Evolutionary conservation across 2,888 invertebrate species (phyloP).

Genomic region (Emmelina monodactyla): DNA sequence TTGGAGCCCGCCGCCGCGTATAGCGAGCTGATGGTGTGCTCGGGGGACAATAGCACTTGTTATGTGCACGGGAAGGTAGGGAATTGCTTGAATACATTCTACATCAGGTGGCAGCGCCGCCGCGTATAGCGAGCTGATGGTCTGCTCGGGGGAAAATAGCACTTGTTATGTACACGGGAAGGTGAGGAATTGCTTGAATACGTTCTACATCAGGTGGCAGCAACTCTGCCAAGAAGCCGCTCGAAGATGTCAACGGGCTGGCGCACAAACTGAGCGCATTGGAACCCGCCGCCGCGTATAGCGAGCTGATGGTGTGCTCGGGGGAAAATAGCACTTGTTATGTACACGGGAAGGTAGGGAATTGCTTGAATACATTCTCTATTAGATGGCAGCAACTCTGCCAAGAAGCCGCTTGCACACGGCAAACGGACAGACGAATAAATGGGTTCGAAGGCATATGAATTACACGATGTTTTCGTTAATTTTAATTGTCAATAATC

Average conservation of each 20-base stretch:
- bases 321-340: constrained; percentile 73
- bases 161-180: constrained; percentile 80
- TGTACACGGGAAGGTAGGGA: constrained; percentile 72
- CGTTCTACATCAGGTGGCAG: too few species aligned
- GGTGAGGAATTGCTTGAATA: too few species aligned
- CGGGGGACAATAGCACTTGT: constrained; percentile 73
- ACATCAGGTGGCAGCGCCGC: too few species aligned
- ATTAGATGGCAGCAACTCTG: constrained; percentile 43
- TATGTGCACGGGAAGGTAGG: constrained; percentile 72
- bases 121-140: too few species aligned
- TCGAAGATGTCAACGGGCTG: constrained; percentile 37
- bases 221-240: constrained; percentile 46
- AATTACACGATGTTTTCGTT: too few species aligned
- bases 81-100: too few species aligned
- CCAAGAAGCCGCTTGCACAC: constrained; percentile 45
- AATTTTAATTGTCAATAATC: too few species aligned
- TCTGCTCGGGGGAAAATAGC: constrained; percentile 74
- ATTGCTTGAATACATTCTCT: too few species aligned
- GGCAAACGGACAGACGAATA: constrained; percentile 36
- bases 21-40: constrained; percentile 71
- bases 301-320: constrained; percentile 75
- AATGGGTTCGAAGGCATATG: too few species aligned
- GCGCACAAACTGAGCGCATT: constrained; percentile 32
- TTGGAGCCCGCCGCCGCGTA: constrained; percentile 31
- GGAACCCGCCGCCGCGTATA: constrained; percentile 30